A percentile compares a stretch with the other conserved stretches of the same genome.
phyloP scores from a whole-genome alignment of 2,888 invertebrate genomes.

The Hypena proboscidalis region DNA sequence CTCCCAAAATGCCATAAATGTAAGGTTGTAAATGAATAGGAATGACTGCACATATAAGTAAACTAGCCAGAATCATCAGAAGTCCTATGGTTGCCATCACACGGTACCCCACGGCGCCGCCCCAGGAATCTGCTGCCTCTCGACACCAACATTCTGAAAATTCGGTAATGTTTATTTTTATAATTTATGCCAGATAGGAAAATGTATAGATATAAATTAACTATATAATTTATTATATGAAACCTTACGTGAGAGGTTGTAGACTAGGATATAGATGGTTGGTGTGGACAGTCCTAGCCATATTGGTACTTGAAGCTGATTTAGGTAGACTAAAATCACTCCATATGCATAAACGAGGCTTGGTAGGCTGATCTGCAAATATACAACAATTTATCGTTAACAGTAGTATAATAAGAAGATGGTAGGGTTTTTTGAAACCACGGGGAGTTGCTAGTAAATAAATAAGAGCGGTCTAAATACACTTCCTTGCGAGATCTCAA shows the following conservation, averaged over 20 bases:
- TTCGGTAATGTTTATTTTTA: background rate
- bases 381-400: conserved; percentile 12
- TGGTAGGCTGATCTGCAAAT: conserved; percentile 70
- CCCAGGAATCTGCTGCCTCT: conserved; percentile 81
- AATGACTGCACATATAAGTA: conserved; percentile 64
- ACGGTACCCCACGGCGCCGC: conserved; percentile 68
- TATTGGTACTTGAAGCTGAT: conserved; percentile 61
- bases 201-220: background rate
- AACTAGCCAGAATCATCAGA: conserved; percentile 56
- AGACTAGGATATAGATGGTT: conserved; percentile 65
- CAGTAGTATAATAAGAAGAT: too few relatives aligned
- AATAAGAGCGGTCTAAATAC: too few relatives aligned
- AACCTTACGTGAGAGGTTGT: conserved; percentile 78
- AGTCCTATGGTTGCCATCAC: conserved; percentile 71
- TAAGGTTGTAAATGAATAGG: conserved; percentile 63
- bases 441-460: too few relatives aligned
- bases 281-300: conserved; percentile 72
- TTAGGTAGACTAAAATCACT: conserved; percentile 65
- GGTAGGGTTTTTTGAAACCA: too few relatives aligned
- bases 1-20: conserved; percentile 70
- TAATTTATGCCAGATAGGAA: conserved; percentile 6
- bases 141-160: conserved; percentile 79
- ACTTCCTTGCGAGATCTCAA: too few relatives aligned
- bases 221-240: too few relatives aligned
- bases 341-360: conserved; percentile 75